A percentile compares a stretch with the other conserved stretches of the same genome.
phyloP scores from a whole-genome alignment of 2,888 invertebrate species.

The Cartodere bifasciata region DNA sequence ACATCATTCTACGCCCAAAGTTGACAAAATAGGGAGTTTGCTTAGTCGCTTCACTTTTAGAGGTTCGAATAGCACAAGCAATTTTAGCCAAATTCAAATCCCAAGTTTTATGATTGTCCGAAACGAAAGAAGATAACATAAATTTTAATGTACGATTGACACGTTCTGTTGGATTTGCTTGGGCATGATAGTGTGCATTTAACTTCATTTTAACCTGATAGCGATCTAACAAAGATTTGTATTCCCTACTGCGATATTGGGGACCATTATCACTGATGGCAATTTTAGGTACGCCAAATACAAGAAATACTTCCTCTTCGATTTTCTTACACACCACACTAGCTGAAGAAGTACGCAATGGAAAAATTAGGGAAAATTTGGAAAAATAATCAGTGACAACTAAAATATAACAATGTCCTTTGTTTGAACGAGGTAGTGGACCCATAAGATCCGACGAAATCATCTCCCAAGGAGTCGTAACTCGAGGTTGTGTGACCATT shows the following conservation, averaged over 20 bases:
- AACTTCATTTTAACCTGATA: slow-evolving; percentile 12
- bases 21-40: slow-evolving; percentile 14
- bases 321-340: slow-evolving; percentile 10
- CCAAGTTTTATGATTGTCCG: slow-evolving; percentile 17
- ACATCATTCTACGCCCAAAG: slow-evolving; percentile 14
- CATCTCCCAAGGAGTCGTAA: slow-evolving; percentile 6
- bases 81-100: slow-evolving; percentile 14
- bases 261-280: slow-evolving; percentile 21
- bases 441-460: slow-evolving; percentile 6
- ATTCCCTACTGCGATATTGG: slow-evolving; percentile 15
- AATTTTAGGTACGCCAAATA: slow-evolving; percentile 18
- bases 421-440: slow-evolving; percentile 3
- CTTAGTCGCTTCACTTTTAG: slow-evolving; percentile 14
- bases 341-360: slow-evolving; percentile 15
- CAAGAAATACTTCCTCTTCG: slow-evolving; percentile 17
- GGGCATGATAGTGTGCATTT: slow-evolving; percentile 21
- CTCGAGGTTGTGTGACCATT: slow-evolving; percentile 9
- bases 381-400: slow-evolving; percentile 15
- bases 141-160: slow-evolving; percentile 22
- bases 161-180: slow-evolving; percentile 24
- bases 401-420: slow-evolving; percentile 13
- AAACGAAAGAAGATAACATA: slow-evolving; percentile 20
- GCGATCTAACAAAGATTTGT: slow-evolving; percentile 8
- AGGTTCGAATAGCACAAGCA: slow-evolving; percentile 15
- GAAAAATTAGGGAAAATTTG: slow-evolving; percentile 17